These are phyloP conservation scores for Coptotermes formosanus DNA, from an alignment of 1,140 invertebrate genomes.

Conservation along the genomic window DNA sequence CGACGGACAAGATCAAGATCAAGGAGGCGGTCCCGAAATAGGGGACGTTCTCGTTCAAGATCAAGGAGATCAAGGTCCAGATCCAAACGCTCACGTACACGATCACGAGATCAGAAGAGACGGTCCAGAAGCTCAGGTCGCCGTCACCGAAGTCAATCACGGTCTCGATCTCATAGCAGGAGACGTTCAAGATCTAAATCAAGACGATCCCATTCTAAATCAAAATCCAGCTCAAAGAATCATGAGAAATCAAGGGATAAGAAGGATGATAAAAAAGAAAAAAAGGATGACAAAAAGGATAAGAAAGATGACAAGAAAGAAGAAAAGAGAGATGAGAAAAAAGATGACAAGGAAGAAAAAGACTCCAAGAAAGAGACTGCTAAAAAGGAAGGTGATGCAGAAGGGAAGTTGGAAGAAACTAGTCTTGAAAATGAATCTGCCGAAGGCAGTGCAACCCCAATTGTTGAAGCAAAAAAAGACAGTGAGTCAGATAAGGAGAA, in stretches of 20 bases:
- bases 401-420: not conserved
- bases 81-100: constrained; percentile 45
- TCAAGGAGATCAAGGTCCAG: constrained; percentile 43
- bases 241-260: constrained; percentile 48
- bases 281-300: constrained; percentile 35
- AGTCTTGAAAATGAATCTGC: constrained; percentile 29
- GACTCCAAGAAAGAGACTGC: constrained; percentile 34
- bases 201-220: constrained; percentile 47
- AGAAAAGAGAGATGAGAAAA: constrained; percentile 35
- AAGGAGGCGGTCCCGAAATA: constrained; percentile 46
- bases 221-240: constrained; percentile 47
- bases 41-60: constrained; percentile 52
- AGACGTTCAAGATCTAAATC: constrained; percentile 53
- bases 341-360: constrained; percentile 36
- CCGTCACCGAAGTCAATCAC: constrained; percentile 45
- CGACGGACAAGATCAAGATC: constrained; percentile 65
- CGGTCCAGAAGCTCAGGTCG: constrained; percentile 50
- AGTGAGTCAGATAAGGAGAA: constrained; percentile 36
- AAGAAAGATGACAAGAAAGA: constrained; percentile 35
- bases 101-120: constrained; percentile 45
- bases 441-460: constrained; percentile 30
- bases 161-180: constrained; percentile 47
- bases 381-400: constrained; percentile 17
- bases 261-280: constrained; percentile 37
- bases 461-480: constrained; percentile 34